Evolutionary conservation across 2,888 invertebrate species (phyloP).

Genomic region (Saturnia pavonia): DNA sequence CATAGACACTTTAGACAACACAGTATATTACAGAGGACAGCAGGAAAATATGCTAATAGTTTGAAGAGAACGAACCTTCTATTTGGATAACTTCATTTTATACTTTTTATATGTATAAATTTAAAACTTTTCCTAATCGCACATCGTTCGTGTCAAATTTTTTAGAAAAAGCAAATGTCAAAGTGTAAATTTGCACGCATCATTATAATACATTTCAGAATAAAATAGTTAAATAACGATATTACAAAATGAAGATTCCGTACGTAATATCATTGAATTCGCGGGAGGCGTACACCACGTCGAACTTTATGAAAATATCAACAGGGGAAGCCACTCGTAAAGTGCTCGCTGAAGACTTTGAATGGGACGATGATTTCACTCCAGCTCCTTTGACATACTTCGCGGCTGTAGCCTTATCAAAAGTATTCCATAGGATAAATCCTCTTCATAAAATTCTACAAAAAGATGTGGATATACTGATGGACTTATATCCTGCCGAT

Average conservation of each 20-base stretch:
- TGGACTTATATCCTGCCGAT: constrained; percentile 83
- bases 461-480: constrained; percentile 80
- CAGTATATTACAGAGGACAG: neutral
- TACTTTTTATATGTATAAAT: neutral
- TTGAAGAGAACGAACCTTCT: too few species aligned
- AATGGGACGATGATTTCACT: constrained; percentile 68
- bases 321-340: constrained; percentile 54
- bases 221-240: neutral
- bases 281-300: constrained; percentile 57
- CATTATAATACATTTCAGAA: neutral
- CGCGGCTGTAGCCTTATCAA: constrained; percentile 59
- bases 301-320: constrained; percentile 50
- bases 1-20: neutral
- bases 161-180: constrained; percentile 11
- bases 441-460: constrained; percentile 80
- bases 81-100: too few species aligned
- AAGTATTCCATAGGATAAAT: constrained; percentile 72
- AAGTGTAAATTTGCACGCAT: neutral
- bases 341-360: constrained; percentile 68
- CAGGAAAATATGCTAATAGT: too few species aligned
- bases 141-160: neutral
- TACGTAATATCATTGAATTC: constrained; percentile 63
- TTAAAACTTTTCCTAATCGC: neutral
- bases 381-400: constrained; percentile 68
- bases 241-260: constrained; percentile 64